Base-by-base conservation (phyloP, 2,113 vertebrate genomes). In the Nerophis lumbriciformis region DNA sequence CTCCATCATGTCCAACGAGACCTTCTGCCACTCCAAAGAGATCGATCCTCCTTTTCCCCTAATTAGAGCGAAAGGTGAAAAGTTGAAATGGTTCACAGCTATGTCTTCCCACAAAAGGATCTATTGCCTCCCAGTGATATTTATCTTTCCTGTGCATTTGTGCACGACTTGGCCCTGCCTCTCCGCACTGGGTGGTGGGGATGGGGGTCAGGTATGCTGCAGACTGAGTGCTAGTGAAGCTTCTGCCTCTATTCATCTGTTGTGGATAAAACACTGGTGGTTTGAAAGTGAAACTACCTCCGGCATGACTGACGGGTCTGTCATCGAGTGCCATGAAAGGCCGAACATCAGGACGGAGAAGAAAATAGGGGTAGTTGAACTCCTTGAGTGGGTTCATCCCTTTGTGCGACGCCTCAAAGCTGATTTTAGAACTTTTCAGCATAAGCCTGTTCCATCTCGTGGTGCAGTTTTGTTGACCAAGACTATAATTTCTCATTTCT, bases 261-360 rank as follows among this genome's bases (percentile, higher is more conserved):
- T 68, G 49, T 73, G 58, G 48, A 53, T 76, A 67, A 80, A 83
- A 81, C 67, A 76, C 62, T 57, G 72, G 55, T 44, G 55, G 55
- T 57, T 57, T 67, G 60, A 73, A 84, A 88, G 83, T 73, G 77
- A 81, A 89, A 81, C 76, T 83, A 85, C 87, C 63, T 84, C 75
- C 73, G 70, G 59, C 60, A 49, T 83, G 79, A 83, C 66, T 49
- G 71, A 68, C 69, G 36, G 73, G 51, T 65, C 71, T 72, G 77
- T 80, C 77, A 75, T 64, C 61, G 44, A 71, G 65, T 9, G 6
- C 73, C 67, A 60, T 66, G 60, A 75, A 77, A 78, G 84, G 83
- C 28, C 28, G 28, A 28, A 28, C 28, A 28, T 28, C 83, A 79
- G 83, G 75, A 69, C 57, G 61, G 70, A 77, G 63, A 74, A 48